Percentiles rank a stretch among this genome's conserved stretches.
Conservation (phyloP, 2,888 invertebrate genomes). For the Andrena praecox region DNA sequence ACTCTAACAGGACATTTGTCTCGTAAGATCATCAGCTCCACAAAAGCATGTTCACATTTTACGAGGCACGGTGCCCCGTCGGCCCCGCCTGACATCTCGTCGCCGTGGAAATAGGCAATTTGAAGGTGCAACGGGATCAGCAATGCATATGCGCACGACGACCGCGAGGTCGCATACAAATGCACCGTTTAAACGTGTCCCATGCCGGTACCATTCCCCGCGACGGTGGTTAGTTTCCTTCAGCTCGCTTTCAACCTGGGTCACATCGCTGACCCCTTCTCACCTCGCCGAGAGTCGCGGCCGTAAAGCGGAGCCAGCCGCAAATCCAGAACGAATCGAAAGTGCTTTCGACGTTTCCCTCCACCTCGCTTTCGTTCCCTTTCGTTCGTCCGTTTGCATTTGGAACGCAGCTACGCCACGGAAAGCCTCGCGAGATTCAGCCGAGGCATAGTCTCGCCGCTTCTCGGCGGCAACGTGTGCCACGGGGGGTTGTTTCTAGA, state of each 20-base stretch:
- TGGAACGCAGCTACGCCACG: not conserved
- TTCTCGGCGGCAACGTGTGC: no score
- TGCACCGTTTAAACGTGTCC: conserved; percentile 53
- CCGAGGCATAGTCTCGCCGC: not conserved
- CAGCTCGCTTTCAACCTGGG: conserved; percentile 62
- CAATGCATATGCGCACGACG: conserved; percentile 23
- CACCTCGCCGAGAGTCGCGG: conserved; percentile 48
- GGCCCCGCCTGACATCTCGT: conserved; percentile 9
- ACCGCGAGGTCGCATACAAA: conserved; percentile 61
- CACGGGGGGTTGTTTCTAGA: no score
- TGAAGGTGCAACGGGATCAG: conserved; percentile 63
- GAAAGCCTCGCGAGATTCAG: not conserved
- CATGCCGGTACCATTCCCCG: conserved; percentile 43
- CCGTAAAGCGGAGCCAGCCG: conserved; percentile 50
- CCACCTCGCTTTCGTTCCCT: conserved; percentile 12
- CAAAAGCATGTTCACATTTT: not conserved
- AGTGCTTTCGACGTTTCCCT: conserved; percentile 51
- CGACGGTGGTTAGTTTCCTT: conserved; percentile 39
- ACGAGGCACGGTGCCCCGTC: not conserved
- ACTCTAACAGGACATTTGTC: not conserved
- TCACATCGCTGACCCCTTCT: conserved; percentile 62
- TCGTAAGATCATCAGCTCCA: not conserved
- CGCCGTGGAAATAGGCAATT: conserved; percentile 70
- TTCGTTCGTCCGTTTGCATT: conserved; percentile 32
- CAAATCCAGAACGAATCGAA: conserved; percentile 71